Conservation (phyloP, 1,140 invertebrate genomes). For the Bombus superbus region DNA sequence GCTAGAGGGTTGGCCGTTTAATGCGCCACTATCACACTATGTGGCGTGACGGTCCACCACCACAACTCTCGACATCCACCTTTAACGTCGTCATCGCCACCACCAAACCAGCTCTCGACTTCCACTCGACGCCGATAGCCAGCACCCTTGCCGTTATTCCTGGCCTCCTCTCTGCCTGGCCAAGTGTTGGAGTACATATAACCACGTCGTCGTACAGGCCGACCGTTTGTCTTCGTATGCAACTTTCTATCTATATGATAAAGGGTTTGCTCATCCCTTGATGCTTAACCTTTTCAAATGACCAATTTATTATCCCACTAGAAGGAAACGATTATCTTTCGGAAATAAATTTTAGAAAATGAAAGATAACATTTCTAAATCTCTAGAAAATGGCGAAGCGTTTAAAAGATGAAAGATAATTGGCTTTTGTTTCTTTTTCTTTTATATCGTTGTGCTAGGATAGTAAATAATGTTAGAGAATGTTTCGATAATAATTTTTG, state of each 20-base stretch:
- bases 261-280: not conserved
- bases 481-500: no score
- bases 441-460: no score
- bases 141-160: conserved; percentile 6
- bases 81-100: conserved; percentile 31
- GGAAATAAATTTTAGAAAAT: no score
- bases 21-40: conserved; percentile 68
- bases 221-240: not conserved
- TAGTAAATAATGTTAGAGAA: no score
- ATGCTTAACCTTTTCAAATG: not conserved
- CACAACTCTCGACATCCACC: conserved; percentile 23
- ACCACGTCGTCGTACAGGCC: not conserved
- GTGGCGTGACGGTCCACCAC: conserved; percentile 63
- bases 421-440: not conserved
- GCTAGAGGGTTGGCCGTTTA: conserved; percentile 50
- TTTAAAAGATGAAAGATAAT: not conserved
- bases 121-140: not conserved
- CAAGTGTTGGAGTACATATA: no score
- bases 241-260: not conserved
- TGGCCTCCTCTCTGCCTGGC: not conserved
- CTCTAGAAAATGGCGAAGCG: not conserved
- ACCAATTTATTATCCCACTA: not conserved
- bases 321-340: no score
- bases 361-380: not conserved
- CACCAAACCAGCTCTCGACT: not conserved